These are phyloP conservation scores for Megalopta genalis DNA, from an alignment of 1,140 invertebrate species.

Conservation along the genomic window DNA sequence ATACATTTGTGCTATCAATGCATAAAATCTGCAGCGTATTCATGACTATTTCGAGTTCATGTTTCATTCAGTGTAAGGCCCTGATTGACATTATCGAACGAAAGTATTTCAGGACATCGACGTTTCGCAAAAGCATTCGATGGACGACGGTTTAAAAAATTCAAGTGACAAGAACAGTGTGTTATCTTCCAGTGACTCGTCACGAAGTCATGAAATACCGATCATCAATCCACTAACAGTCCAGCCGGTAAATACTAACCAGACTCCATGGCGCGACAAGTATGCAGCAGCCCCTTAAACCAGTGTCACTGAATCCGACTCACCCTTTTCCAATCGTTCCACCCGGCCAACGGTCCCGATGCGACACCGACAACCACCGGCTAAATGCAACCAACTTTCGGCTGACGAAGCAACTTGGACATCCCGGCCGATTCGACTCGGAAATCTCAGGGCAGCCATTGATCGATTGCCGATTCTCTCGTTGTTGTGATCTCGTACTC, in stretches of 20 bases:
- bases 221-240: neutral
- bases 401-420: conserved; percentile 57
- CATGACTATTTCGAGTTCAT: no score
- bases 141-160: no score
- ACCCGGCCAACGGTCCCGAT: conserved; percentile 78
- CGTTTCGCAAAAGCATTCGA: no score
- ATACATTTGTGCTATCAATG: no score
- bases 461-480: conserved; percentile 63
- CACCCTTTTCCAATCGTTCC: conserved; percentile 54
- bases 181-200: neutral
- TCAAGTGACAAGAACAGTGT: no score
- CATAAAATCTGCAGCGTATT: no score
- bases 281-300: neutral
- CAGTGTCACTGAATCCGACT: conserved; percentile 3
- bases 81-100: no score
- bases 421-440: conserved; percentile 46
- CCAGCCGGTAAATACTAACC: neutral
- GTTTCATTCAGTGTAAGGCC: no score
- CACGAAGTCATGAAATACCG: neutral
- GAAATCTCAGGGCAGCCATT: conserved; percentile 35
- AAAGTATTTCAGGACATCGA: no score
- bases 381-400: conserved; percentile 54
- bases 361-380: conserved; percentile 75
- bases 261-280: neutral
- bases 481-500: conserved; percentile 65